These are phyloP conservation scores for Pseudeuparius sepicola DNA, from an alignment of 2,888 invertebrate genomes.

Conservation along the genomic window DNA sequence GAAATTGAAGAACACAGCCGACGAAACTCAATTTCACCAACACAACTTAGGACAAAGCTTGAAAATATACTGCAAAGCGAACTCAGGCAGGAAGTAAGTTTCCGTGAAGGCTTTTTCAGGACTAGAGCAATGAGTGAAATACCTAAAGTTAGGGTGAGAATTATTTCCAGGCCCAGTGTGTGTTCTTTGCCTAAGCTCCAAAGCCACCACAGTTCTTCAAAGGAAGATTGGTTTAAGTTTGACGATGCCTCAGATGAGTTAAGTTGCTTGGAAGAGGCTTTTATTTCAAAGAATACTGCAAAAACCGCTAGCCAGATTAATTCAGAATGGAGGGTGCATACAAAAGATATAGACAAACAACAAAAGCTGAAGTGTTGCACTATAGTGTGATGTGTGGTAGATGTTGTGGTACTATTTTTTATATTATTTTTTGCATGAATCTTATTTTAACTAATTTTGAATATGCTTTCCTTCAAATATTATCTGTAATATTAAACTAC, in stretches of 20 bases:
- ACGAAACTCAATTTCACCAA: conserved; percentile 46
- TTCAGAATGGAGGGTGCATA: too few species aligned
- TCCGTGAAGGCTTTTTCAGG: conserved; percentile 21
- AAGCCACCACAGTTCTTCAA: conserved; percentile 41
- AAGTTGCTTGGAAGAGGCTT: background rate
- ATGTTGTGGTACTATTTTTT: too few species aligned
- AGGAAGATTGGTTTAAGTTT: conserved; percentile 42
- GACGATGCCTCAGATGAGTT: conserved; percentile 25
- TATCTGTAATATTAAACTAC: too few species aligned
- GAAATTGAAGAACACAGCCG: conserved; percentile 26
- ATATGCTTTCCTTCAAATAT: too few species aligned
- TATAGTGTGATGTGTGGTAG: too few species aligned
- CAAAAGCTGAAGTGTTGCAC: too few species aligned
- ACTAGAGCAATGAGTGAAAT: conserved; percentile 33
- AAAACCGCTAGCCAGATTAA: background rate
- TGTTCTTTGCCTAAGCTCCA: conserved; percentile 34
- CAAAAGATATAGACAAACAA: too few species aligned
- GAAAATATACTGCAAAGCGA: conserved; percentile 40
- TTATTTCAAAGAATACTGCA: conserved; percentile 1
- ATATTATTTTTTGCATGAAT: too few species aligned
- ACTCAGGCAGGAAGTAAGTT: conserved; percentile 23
- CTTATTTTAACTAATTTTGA: too few species aligned
- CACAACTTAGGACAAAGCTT: conserved; percentile 51
- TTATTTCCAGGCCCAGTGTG: conserved; percentile 25
- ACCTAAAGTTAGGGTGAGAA: conserved; percentile 24